Percentiles rank a stretch among this genome's conserved stretches.
Evolutionary conservation across 2,113 vertebrate species (phyloP).

Genomic region (Lipotes vexillifer): DNA sequence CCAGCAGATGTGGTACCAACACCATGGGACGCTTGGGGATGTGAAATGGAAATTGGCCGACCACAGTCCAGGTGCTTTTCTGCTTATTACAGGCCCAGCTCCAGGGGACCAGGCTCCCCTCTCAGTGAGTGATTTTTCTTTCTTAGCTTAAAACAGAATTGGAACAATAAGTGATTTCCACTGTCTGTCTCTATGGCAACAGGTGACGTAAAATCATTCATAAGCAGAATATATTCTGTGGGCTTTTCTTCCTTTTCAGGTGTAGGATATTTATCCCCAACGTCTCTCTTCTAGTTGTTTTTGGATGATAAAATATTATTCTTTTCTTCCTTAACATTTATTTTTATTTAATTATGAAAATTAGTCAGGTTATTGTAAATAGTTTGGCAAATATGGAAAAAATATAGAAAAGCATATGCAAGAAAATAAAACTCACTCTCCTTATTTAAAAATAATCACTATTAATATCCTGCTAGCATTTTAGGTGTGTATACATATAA

Average conservation of each 20-base stretch:
- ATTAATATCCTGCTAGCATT: background rate
- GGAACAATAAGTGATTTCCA: conserved; percentile 49
- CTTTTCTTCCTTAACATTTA: background rate
- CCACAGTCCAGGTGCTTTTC: background rate
- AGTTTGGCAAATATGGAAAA: background rate
- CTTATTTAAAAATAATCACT: background rate
- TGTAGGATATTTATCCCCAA: background rate
- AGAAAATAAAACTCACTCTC: background rate
- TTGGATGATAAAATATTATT: background rate
- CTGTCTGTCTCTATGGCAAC: conserved; percentile 71
- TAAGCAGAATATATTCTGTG: background rate
- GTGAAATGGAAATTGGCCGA: background rate
- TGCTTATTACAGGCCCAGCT: background rate
- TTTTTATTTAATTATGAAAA: conserved; percentile 30
- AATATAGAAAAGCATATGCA: background rate
- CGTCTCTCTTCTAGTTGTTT: background rate
- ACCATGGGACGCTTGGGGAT: background rate
- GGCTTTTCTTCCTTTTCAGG: background rate
- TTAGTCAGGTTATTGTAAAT: background rate
- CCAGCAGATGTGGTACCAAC: background rate
- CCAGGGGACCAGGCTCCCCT: background rate
- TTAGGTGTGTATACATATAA: background rate
- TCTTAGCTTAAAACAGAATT: conserved; percentile 33
- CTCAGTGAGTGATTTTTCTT: conserved; percentile 26
- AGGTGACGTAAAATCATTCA: background rate